A percentile compares a stretch with the other conserved stretches of the same genome.
phyloP scores from a whole-genome alignment of 2,888 invertebrate genomes.

The Dolichopus griseipennis region DNA sequence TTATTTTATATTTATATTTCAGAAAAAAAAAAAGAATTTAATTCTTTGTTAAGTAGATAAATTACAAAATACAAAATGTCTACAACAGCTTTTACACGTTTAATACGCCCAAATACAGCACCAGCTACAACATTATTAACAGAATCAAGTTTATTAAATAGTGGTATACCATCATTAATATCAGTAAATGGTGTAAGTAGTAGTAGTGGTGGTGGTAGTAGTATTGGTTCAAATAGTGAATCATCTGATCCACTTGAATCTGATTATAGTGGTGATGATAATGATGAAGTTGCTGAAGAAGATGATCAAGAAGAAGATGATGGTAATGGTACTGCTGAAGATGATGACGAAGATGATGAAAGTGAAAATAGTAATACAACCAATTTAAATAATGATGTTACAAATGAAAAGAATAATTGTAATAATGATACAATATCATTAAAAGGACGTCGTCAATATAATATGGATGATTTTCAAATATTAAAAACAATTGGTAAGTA shows the following conservation, averaged over 20 bases:
- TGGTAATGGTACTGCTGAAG: conserved; percentile 30
- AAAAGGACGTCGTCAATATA: conserved; percentile 49
- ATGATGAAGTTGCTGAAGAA: conserved; percentile 25
- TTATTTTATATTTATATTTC: no score
- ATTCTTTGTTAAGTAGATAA: neutral
- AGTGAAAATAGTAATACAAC: conserved; percentile 12
- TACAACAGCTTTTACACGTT: conserved; percentile 37
- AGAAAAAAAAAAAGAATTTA: no score
- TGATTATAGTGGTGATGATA: conserved; percentile 38
- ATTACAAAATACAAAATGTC: conserved; percentile 31
- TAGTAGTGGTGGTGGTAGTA: conserved; percentile 22
- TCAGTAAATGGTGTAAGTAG: conserved; percentile 21
- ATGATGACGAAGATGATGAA: conserved; percentile 15
- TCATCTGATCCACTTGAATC: conserved; percentile 42
- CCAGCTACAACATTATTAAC: conserved; percentile 5
- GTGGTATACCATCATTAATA: conserved; percentile 7
- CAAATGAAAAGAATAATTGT: neutral
- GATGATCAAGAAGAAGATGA: conserved; percentile 29
- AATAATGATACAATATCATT: conserved; percentile 23
- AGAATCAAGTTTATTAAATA: neutral
- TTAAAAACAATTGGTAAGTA: conserved; percentile 78
- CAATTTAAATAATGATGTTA: neutral
- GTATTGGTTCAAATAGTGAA: conserved; percentile 34
- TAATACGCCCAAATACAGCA: conserved; percentile 19
- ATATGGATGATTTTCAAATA: conserved; percentile 73